These are phyloP conservation scores for Sterrhoptilus dennistouni DNA, from an alignment of 2,113 vertebrate species.

Conservation along the genomic window DNA sequence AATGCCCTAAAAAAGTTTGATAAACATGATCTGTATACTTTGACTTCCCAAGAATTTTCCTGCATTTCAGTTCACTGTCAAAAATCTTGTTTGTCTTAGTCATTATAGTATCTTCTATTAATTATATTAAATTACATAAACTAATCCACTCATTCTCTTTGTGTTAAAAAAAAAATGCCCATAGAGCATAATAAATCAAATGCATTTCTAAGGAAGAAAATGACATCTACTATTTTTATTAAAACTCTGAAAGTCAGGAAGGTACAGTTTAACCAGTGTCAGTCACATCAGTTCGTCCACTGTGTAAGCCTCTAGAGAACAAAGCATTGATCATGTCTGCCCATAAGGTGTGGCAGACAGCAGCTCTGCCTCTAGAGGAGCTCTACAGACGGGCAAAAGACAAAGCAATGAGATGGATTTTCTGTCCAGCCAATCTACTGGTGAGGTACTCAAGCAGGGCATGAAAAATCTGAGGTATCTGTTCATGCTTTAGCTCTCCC, in stretches of 20 bases:
- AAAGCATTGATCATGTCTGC: background rate
- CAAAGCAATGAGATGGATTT: background rate
- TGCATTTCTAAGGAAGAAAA: background rate
- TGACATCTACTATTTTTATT: background rate
- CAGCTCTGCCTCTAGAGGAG: background rate
- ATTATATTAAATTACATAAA: background rate
- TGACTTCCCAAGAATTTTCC: background rate
- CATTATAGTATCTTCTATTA: background rate
- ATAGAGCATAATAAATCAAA: background rate
- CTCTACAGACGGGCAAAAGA: background rate
- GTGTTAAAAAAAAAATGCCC: background rate
- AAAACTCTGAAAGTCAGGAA: background rate
- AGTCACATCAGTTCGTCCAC: background rate
- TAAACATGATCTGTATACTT: fast-evolving
- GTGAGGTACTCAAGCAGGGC: background rate
- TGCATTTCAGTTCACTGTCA: background rate
- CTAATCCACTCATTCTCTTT: background rate
- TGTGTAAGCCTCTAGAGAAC: background rate
- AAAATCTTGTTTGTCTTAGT: background rate
- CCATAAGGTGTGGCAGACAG: background rate
- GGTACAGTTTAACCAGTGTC: background rate
- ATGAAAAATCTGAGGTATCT: background rate
- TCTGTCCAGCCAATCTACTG: background rate
- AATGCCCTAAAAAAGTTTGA: background rate
- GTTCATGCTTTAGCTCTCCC: background rate